These are phyloP conservation scores for Chiloscyllium punctatum DNA, from an alignment of 2,797 vertebrate genomes.

Conservation along the genomic window DNA sequence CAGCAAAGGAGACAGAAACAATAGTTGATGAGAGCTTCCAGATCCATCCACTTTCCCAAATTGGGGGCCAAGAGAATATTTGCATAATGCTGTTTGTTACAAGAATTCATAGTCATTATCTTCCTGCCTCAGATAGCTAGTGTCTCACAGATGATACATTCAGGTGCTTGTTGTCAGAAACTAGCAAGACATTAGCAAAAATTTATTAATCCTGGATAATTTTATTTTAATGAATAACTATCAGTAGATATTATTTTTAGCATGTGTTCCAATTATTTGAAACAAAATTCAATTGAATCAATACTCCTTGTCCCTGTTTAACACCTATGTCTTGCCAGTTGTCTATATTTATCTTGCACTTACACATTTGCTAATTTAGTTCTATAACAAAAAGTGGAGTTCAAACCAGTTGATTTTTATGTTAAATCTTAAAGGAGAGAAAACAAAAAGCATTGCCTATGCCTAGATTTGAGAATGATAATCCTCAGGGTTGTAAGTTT, in stretches of 20 bases:
- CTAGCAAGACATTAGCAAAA: neutral
- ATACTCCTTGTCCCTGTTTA: neutral
- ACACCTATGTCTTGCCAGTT: neutral
- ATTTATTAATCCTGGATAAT: neutral
- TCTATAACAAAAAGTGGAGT: neutral
- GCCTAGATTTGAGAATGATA: too few species aligned
- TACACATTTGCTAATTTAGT: neutral
- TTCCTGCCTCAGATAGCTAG: neutral
- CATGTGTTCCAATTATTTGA: neutral
- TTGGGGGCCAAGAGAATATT: neutral
- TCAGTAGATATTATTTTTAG: neutral
- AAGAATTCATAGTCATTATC: neutral
- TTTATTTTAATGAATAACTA: neutral
- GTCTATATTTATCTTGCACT: neutral
- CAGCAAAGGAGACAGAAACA: neutral
- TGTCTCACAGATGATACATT: neutral
- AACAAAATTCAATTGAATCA: neutral
- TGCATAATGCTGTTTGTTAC: neutral
- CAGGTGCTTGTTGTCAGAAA: neutral
- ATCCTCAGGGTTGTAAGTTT: too few species aligned
- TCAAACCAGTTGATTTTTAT: neutral
- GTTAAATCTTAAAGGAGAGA: neutral
- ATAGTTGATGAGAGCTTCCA: neutral
- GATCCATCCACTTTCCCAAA: neutral
- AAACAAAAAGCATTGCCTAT: neutral